phyloP scores from a whole-genome alignment of 2,797 vertebrate genomes.

The Simalia tracyae region DNA sequence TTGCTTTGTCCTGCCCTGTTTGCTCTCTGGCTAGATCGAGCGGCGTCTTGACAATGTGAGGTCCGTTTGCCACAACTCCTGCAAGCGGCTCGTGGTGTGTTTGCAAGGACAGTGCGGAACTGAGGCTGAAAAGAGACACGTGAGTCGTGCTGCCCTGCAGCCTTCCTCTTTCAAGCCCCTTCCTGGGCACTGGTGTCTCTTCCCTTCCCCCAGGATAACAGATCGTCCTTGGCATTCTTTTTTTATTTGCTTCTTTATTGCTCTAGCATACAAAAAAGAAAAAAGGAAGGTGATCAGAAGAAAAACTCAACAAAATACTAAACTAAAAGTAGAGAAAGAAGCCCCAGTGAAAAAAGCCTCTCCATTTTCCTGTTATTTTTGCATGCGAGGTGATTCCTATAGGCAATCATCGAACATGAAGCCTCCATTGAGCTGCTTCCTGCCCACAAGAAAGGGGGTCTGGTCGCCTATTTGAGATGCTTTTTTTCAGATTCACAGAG shows the following conservation, averaged over 20 bases:
- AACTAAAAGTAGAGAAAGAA: neutral
- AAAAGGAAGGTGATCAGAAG: neutral
- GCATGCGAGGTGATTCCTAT: neutral
- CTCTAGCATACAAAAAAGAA: neutral
- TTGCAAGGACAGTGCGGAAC: slow-evolving; percentile 93
- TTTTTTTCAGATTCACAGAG: neutral
- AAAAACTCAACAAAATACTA: neutral
- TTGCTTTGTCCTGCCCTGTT: slow-evolving; percentile 13
- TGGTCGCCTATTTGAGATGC: neutral
- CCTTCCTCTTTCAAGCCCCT: accelerated
- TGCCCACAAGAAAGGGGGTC: neutral
- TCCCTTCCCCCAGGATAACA: neutral
- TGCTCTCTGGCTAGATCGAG: slow-evolving; percentile 80
- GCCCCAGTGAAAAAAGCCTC: neutral
- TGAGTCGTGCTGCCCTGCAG: slow-evolving; percentile 67
- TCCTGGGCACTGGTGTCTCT: neutral
- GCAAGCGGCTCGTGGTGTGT: slow-evolving; percentile 88
- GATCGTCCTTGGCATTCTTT: neutral
- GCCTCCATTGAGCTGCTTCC: neutral
- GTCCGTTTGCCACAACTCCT: slow-evolving; percentile 91
- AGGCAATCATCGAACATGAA: neutral
- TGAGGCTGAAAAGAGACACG: slow-evolving; percentile 91
- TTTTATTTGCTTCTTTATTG: neutral
- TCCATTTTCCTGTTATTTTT: neutral
- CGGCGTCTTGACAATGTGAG: slow-evolving; percentile 93